These are phyloP conservation scores for Brachypterus glaber DNA, from an alignment of 2,888 invertebrate genomes.

Conservation along the genomic window DNA sequence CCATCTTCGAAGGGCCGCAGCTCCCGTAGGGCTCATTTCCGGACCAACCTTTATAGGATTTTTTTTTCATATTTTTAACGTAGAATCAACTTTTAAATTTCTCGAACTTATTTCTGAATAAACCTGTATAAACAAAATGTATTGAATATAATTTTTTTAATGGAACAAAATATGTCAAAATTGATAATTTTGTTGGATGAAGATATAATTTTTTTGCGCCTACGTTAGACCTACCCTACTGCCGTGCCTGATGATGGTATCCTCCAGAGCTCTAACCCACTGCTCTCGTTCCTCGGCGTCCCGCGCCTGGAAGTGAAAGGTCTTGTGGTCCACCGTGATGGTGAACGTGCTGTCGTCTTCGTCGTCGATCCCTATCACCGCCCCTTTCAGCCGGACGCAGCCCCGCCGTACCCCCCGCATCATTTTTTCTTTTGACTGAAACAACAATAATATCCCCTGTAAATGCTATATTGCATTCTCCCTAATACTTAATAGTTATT, in stretches of 20 bases:
- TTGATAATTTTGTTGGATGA: too few species aligned
- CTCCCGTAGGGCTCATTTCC: too few species aligned
- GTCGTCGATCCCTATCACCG: constrained; percentile 97
- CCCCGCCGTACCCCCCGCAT: constrained; percentile 92
- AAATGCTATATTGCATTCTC: too few species aligned
- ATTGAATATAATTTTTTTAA: too few species aligned
- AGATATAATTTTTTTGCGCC: not conserved
- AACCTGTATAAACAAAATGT: too few species aligned
- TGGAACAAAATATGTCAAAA: too few species aligned
- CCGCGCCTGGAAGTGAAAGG: constrained; percentile 97
- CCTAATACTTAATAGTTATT: too few species aligned
- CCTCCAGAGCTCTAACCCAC: constrained; percentile 93
- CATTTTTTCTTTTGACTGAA: constrained; percentile 98
- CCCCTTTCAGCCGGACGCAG: constrained; percentile 93
- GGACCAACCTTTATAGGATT: too few species aligned
- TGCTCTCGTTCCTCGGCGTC: constrained; percentile 90
- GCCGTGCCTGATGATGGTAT: constrained; percentile 81
- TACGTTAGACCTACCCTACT: constrained; percentile 43
- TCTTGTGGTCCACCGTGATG: constrained; percentile 97
- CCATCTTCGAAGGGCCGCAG: too few species aligned
- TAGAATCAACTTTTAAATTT: too few species aligned
- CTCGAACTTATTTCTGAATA: too few species aligned
- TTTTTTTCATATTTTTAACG: too few species aligned
- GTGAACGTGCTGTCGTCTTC: constrained; percentile 99
- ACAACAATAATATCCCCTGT: constrained; percentile 32